Percentiles rank a stretch among this genome's conserved stretches.
Conservation (phyloP, 2,113 vertebrate genomes). For the Chiloscyllium plagiosum region DNA sequence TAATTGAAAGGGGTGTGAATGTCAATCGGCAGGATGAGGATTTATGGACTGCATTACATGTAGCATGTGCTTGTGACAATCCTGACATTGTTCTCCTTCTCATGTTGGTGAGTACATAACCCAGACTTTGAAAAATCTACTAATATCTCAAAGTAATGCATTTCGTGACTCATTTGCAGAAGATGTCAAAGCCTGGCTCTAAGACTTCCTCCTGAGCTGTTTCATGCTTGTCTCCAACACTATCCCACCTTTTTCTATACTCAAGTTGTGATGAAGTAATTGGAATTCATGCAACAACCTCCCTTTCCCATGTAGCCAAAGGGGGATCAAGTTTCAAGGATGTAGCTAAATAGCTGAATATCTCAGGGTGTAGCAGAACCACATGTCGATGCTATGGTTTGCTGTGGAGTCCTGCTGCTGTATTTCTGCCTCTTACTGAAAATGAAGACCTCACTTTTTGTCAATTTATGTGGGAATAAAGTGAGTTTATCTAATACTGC, state of each 20-base stretch:
- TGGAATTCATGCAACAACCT: background rate
- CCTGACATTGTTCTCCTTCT: constrained; percentile 78
- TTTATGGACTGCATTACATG: constrained; percentile 86
- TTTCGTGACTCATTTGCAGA: background rate
- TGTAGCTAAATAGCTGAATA: background rate
- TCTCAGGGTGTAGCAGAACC: background rate
- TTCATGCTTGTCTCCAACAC: background rate
- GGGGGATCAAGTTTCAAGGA: background rate
- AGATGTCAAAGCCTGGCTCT: background rate
- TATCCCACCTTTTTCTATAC: background rate
- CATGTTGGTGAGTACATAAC: constrained; percentile 67
- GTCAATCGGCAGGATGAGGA: constrained; percentile 90
- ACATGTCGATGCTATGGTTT: background rate
- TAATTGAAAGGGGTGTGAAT: constrained; percentile 81
- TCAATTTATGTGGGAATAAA: background rate
- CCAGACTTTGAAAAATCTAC: background rate
- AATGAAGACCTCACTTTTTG: background rate
- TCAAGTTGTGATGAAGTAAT: background rate
- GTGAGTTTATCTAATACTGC: background rate
- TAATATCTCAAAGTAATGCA: background rate
- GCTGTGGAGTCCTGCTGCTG: background rate
- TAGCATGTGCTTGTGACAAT: constrained; percentile 83
- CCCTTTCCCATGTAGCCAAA: background rate
- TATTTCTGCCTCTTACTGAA: background rate
- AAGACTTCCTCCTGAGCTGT: background rate